These are phyloP conservation scores for Tachina lurida DNA, from an alignment of 2,888 invertebrate species.

Conservation along the genomic window DNA sequence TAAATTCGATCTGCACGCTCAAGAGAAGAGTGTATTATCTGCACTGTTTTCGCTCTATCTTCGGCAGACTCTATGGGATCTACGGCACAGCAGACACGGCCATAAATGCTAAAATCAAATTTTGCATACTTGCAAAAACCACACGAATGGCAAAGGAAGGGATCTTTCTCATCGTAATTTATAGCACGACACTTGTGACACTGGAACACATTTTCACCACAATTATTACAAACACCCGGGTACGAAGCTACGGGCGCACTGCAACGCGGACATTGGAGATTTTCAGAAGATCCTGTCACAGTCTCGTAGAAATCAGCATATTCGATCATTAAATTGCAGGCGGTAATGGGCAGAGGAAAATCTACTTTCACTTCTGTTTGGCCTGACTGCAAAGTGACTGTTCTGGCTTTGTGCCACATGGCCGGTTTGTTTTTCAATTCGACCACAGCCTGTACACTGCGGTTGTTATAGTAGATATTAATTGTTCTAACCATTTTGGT, in stretches of 20 bases:
- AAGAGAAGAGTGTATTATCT: slow-evolving; percentile 93
- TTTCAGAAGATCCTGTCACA: slow-evolving; percentile 93
- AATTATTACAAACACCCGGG: slow-evolving; percentile 94
- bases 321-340: slow-evolving; percentile 99
- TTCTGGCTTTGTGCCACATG: slow-evolving; percentile 98
- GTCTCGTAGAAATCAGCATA: slow-evolving; percentile 99
- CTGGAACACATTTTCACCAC: slow-evolving; percentile 98
- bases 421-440: slow-evolving; percentile 98
- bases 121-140: slow-evolving; percentile 99
- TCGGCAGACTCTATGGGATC: slow-evolving; percentile 99
- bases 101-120: slow-evolving; percentile 96
- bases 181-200: slow-evolving; percentile 99
- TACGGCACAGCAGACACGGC: slow-evolving; percentile 96
- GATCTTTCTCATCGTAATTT: slow-evolving; percentile 99
- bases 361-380: slow-evolving; percentile 98
- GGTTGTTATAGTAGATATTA: slow-evolving; percentile 98
- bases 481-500: slow-evolving; percentile 98
- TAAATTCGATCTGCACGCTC: slow-evolving; percentile 98
- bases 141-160: slow-evolving; percentile 98
- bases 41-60: slow-evolving; percentile 96
- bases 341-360: slow-evolving; percentile 97
- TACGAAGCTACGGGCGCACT: slow-evolving; percentile 98
- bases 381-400: slow-evolving; percentile 93
- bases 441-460: slow-evolving; percentile 97
- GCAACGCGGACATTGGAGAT: slow-evolving; percentile 97